These are phyloP conservation scores for Phalloptychus januarius DNA, from an alignment of 2,797 vertebrate genomes.

Conservation along the genomic window DNA sequence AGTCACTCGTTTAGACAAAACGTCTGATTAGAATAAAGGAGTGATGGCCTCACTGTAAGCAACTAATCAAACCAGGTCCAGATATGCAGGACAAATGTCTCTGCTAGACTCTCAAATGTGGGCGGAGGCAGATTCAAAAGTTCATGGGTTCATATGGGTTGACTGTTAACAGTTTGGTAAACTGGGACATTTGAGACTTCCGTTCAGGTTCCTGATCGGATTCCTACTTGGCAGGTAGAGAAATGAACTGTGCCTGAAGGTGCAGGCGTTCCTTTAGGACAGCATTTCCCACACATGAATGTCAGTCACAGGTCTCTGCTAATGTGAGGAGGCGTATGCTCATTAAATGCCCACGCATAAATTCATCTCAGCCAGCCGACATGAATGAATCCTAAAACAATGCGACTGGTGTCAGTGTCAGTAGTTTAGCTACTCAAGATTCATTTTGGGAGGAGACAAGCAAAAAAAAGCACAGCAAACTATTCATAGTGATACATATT, in stretches of 20 bases:
- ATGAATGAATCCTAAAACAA: not conserved
- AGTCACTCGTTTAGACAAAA: slow-evolving; percentile 23
- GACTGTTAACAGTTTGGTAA: not conserved
- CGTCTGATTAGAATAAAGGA: slow-evolving; percentile 46
- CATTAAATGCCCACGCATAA: slow-evolving; percentile 32
- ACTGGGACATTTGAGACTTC: not conserved
- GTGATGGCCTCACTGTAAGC: slow-evolving; percentile 17
- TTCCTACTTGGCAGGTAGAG: not conserved
- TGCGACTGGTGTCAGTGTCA: not conserved
- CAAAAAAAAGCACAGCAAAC: not conserved
- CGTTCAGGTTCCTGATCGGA: not conserved
- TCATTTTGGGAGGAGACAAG: not conserved
- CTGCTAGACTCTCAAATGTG: slow-evolving; percentile 20
- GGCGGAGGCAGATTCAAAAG: slow-evolving; percentile 6
- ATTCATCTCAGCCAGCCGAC: not conserved
- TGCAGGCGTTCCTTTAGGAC: slow-evolving; percentile 19
- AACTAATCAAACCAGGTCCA: slow-evolving; percentile 50
- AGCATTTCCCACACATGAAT: not conserved
- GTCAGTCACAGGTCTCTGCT: slow-evolving; percentile 2
- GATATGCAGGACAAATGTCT: slow-evolving; percentile 13
- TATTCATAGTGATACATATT: not conserved
- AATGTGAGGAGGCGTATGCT: not conserved
- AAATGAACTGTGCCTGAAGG: slow-evolving; percentile 15
- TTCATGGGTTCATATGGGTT: not conserved
- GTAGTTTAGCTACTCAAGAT: not conserved